Percentiles rank a stretch among this genome's conserved stretches.
phyloP scores from a whole-genome alignment of 2,888 invertebrate species.

The Megamerina dolium region DNA sequence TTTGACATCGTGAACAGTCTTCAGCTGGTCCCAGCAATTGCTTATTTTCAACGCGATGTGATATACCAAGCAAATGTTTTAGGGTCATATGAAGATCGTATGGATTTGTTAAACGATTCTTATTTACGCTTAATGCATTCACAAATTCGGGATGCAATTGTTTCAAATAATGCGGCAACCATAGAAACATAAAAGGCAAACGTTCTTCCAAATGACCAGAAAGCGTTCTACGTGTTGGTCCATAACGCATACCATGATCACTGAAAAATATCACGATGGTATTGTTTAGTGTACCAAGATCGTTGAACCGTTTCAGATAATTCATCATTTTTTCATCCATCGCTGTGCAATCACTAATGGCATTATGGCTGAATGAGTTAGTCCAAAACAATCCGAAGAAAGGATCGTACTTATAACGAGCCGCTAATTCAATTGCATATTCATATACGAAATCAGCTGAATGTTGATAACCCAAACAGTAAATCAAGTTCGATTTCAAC shows the following conservation, averaged over 20 bases:
- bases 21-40: conserved; percentile 41
- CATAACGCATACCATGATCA: conserved; percentile 75
- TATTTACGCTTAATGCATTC: conserved; percentile 56
- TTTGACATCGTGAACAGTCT: conserved; percentile 63
- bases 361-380: conserved; percentile 69
- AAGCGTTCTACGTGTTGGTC: conserved; percentile 60
- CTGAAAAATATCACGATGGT: conserved; percentile 68
- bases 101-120: conserved; percentile 63
- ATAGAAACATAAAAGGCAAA: conserved; percentile 66
- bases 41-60: conserved; percentile 45
- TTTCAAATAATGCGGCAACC: conserved; percentile 60
- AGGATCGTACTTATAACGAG: conserved; percentile 56
- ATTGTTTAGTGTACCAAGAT: conserved; percentile 58
- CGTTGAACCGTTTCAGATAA: conserved; percentile 56
- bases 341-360: conserved; percentile 59
- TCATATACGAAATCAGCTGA: conserved; percentile 65
- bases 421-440: conserved; percentile 62
- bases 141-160: conserved; percentile 53
- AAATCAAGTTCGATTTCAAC: conserved; percentile 52
- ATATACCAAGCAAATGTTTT: conserved; percentile 56
- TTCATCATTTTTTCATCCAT: conserved; percentile 59
- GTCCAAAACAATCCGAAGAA: conserved; percentile 76
- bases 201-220: conserved; percentile 75
- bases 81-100: conserved; percentile 71
- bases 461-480: conserved; percentile 58